These are phyloP conservation scores for Lathronympha strigana DNA, from an alignment of 2,888 invertebrate genomes.

Conservation along the genomic window DNA sequence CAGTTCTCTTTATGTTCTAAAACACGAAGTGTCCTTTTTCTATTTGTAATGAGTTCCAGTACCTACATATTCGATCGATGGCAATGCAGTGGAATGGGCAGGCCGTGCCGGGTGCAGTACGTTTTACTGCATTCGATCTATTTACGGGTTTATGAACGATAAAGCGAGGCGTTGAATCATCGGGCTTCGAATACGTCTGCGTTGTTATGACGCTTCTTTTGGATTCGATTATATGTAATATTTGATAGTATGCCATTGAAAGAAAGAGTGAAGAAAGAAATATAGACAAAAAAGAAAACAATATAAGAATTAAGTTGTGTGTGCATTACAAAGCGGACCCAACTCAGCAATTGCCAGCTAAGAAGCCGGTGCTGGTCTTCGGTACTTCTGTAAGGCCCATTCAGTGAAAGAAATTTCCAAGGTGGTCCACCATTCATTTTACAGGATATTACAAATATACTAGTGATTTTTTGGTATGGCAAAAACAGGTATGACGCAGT, in stretches of 20 bases:
- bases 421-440: too few species aligned
- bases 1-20: too few species aligned
- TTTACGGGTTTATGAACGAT: slow-evolving; percentile 78
- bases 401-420: too few species aligned
- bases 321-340: too few species aligned
- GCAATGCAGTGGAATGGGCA: slow-evolving; percentile 73
- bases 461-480: too few species aligned
- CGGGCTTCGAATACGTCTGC: slow-evolving; percentile 50
- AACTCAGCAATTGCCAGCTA: too few species aligned
- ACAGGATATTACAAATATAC: too few species aligned
- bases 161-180: slow-evolving; percentile 68
- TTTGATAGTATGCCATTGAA: neutral
- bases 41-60: slow-evolving; percentile 44
- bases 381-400: too few species aligned
- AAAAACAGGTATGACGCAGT: too few species aligned
- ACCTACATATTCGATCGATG: slow-evolving; percentile 69
- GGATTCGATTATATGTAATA: slow-evolving; percentile 13
- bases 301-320: too few species aligned
- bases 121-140: slow-evolving; percentile 80
- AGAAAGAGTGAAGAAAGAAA: neutral
- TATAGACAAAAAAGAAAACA: too few species aligned
- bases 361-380: too few species aligned
- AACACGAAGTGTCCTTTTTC: neutral
- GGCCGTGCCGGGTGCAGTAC: slow-evolving; percentile 52
- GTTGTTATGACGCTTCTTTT: slow-evolving; percentile 50